These are phyloP conservation scores for Megalops cyprinoides DNA, from an alignment of 2,797 vertebrate genomes.

Conservation along the genomic window DNA sequence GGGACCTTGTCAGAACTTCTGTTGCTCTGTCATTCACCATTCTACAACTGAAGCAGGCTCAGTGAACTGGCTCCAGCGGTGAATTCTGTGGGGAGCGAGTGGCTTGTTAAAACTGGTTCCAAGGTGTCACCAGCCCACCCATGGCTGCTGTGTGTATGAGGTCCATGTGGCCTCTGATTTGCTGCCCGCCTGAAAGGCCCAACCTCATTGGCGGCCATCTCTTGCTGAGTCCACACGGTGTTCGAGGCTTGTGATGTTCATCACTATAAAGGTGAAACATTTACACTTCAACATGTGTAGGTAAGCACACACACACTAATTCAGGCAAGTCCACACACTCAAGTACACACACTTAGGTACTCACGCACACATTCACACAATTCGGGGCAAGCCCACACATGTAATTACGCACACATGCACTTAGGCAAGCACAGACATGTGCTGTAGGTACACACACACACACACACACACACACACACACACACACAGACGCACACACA, in stretches of 20 bases:
- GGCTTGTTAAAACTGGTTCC: too few species aligned
- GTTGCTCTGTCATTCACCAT: too few species aligned
- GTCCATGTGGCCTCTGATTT: neutral
- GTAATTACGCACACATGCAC: slow-evolving; percentile 28
- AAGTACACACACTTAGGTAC: slow-evolving; percentile 34
- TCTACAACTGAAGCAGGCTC: neutral
- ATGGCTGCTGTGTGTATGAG: neutral
- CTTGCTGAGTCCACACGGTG: neutral
- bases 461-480: neutral
- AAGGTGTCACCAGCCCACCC: too few species aligned
- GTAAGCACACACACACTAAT: neutral
- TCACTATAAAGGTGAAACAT: too few species aligned
- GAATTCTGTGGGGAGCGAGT: too few species aligned
- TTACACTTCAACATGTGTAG: too few species aligned
- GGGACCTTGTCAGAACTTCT: too few species aligned
- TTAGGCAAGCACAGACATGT: slow-evolving; percentile 32
- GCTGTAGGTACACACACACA: neutral
- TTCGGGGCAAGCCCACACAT: too few species aligned
- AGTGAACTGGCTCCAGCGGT: neutral
- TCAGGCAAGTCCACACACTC: neutral
- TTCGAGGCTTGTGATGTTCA: neutral
- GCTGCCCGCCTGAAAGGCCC: neutral
- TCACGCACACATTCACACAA: slow-evolving; percentile 21
- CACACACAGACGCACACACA: neutral
- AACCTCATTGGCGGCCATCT: neutral